Percentiles rank a stretch among this genome's conserved stretches.
Conservation (phyloP, 2,888 invertebrate genomes). For the Poecilobothrus nobilitatus region DNA sequence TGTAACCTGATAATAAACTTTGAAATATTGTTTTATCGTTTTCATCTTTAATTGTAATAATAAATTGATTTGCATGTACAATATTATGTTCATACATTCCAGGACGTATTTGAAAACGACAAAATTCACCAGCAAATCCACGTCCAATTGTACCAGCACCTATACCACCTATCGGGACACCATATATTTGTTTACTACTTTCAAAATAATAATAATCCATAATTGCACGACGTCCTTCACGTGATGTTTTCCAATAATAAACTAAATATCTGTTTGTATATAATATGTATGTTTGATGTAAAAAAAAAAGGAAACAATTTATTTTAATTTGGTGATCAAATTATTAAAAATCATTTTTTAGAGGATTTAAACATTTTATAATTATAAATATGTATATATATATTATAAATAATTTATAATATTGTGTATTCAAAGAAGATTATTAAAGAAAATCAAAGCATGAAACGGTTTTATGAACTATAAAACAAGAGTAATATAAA, state of each 20-base stretch:
- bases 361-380: too few relatives aligned
- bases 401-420: too few relatives aligned
- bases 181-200: constrained; percentile 75
- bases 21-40: constrained; percentile 64
- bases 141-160: constrained; percentile 71
- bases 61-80: constrained; percentile 81
- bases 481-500: too few relatives aligned
- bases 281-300: constrained; percentile 10
- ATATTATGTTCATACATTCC: constrained; percentile 81
- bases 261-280: constrained; percentile 54
- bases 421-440: too few relatives aligned
- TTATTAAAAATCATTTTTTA: too few relatives aligned
- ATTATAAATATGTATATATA: too few relatives aligned
- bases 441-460: too few relatives aligned
- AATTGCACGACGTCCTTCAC: constrained; percentile 58
- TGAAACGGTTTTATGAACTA: too few relatives aligned
- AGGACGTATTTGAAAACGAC: constrained; percentile 80
- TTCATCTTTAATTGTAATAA: constrained; percentile 69
- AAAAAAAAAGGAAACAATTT: too few relatives aligned
- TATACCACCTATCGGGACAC: constrained; percentile 78
- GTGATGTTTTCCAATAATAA: constrained; percentile 57
- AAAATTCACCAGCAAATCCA: constrained; percentile 88
- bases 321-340: constrained; percentile 28
- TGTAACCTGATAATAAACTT: constrained; percentile 66
- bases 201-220: constrained; percentile 71